Evolutionary conservation across 2,797 vertebrate species (phyloP).

Genomic region (Sarcophilus harrisii): DNA sequence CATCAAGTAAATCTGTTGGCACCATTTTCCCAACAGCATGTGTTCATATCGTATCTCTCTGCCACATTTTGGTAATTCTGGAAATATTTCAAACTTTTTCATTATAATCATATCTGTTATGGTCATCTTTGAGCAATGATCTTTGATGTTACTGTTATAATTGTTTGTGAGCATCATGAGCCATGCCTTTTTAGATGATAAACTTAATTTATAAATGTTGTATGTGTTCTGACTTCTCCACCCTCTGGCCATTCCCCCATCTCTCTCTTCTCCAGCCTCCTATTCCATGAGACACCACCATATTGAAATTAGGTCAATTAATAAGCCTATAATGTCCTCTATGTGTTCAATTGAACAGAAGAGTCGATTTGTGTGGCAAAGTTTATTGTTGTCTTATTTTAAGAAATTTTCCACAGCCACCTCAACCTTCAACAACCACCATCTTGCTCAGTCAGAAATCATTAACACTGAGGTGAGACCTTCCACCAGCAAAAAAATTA

Average conservation of each 20-base stretch:
- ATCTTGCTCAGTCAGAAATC: not conserved
- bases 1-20: not conserved
- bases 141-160: not conserved
- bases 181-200: not conserved
- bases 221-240: not conserved
- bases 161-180: not conserved
- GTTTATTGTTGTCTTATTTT: not conserved
- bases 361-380: not conserved
- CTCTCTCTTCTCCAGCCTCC: not conserved
- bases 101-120: not conserved
- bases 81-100: not conserved
- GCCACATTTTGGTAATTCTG: not conserved
- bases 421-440: not conserved
- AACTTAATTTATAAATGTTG: not conserved
- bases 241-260: not conserved
- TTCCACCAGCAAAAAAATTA: not conserved
- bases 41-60: not conserved
- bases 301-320: not conserved
- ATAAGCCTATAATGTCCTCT: not conserved
- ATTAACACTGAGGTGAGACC: not conserved
- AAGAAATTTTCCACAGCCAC: not conserved
- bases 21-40: not conserved
- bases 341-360: not conserved
- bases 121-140: not conserved
- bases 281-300: not conserved